Conservation (phyloP, 2,797 vertebrate species). For the Natrix natrix region DNA sequence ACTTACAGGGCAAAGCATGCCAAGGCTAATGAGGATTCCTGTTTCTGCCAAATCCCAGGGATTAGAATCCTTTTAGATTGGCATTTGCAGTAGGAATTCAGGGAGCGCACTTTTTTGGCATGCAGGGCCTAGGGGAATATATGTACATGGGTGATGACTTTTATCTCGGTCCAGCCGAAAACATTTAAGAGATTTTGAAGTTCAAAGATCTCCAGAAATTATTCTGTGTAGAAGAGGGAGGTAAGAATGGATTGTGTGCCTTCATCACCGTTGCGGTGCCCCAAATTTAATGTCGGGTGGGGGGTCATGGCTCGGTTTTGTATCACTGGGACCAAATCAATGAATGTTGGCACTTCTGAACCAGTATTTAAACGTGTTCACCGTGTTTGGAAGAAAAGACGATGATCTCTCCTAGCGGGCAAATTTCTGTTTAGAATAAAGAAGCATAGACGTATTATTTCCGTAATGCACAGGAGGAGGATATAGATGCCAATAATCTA, state of each 20-base stretch:
- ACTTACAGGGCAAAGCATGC: conserved; percentile 23
- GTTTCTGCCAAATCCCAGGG: conserved; percentile 31
- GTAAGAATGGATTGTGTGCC: conserved; percentile 17
- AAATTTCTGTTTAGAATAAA: conserved; percentile 25
- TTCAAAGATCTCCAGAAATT: conserved; percentile 11
- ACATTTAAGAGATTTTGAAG: conserved; percentile 13
- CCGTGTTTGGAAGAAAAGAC: not conserved
- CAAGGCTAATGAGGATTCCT: not conserved
- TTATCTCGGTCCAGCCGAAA: conserved; percentile 7
- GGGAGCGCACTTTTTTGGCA: not conserved
- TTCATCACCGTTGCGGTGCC: conserved; percentile 8
- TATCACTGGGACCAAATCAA: not conserved
- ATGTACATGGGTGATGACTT: conserved; percentile 11
- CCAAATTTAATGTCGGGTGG: not conserved
- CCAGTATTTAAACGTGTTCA: conserved; percentile 31
- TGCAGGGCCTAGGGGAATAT: conserved; percentile 10
- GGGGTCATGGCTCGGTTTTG: not conserved
- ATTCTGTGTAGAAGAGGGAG: conserved; percentile 10
- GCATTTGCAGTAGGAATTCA: not conserved
- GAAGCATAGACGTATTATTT: conserved; percentile 20
- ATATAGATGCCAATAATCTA: conserved; percentile 25
- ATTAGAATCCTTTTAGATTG: conserved; percentile 21
- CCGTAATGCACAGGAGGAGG: conserved; percentile 25
- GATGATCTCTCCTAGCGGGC: not conserved
- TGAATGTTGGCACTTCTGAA: conserved; percentile 31